Base-by-base conservation (phyloP, 1,140 invertebrate species). In the Leucophenga varia region DNA sequence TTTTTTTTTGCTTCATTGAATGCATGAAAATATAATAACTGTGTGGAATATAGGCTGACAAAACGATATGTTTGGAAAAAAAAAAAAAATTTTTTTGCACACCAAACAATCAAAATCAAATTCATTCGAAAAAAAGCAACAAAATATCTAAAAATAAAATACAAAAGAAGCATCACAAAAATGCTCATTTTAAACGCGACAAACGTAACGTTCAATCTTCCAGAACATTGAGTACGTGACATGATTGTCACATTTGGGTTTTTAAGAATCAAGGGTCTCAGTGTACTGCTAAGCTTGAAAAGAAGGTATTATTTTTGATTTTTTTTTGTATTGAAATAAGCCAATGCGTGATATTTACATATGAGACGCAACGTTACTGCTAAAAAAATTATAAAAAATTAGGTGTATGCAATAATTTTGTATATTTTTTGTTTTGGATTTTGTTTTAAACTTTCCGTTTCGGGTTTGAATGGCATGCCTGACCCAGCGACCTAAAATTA, bases 181-280 rank as follows among this genome's bases (percentile, higher is more conserved):
- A 70, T 70, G 61, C 58, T 70, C 58, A 69, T 69, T 69, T 70
- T 70, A 70, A 64, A 69, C 58, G 61, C 64, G 65, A 69, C 65
- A 70, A 69, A 69, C 64, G 64, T 70, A 69, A 65, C 65, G 65
- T 69, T 69, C 65, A 69, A 69, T 69, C 64, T 69, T 69, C 65
- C 64, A 69, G 64, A 69, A 69, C 64, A 70, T 61, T 64, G 61
- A 52, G 58, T 70, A 69, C 64, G 64, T 69, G 64, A 65, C 60
- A 65, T 56, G 64, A 69, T 68, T 68, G 64, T 64, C 64, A 68
- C 63, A 65, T 63, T 68, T 64, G 57, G 43, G n/a, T 5, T 10
- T 5, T 25, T 25, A 25, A 25, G 22, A 25, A 25, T 25, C 22
- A 25, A 25, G 22, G 22, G 22, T 25, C n/a, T 25, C 22, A 6